Evolutionary conservation across 1,140 invertebrate genomes (phyloP).

Genomic region (Aphidius gifuensis): DNA sequence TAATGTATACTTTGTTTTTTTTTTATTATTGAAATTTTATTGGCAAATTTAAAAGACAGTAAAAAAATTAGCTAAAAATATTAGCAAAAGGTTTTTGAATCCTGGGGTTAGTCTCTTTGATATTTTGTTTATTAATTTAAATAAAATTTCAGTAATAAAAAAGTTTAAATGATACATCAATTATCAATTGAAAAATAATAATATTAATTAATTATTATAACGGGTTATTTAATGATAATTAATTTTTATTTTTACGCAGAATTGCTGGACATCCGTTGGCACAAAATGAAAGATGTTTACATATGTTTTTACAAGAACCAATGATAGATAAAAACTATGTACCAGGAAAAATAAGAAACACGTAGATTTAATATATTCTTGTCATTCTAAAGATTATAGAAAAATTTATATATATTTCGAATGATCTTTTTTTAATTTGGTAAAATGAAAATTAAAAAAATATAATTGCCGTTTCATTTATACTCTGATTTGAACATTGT

Average conservation of each 20-base stretch:
- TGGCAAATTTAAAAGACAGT: no score
- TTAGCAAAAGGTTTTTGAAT: no score
- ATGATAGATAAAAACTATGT: constrained; percentile 99
- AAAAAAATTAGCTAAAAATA: no score
- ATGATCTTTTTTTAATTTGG: no score
- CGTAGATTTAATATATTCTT: constrained; percentile 57
- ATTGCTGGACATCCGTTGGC: constrained; percentile 99
- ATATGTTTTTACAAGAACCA: constrained; percentile 98
- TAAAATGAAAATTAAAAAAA: no score
- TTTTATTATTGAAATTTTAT: neutral
- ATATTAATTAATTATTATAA: no score
- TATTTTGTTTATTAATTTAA: neutral
- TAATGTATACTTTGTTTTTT: neutral
- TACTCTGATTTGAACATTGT: no score
- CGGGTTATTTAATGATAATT: neutral
- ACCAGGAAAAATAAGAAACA: constrained; percentile 98
- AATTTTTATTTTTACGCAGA: constrained; percentile 58
- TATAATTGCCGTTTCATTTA: no score
- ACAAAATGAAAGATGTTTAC: constrained; percentile 98
- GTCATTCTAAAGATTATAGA: no score
- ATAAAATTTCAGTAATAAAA: neutral
- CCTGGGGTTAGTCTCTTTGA: no score
- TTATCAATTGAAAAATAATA: neutral
- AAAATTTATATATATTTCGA: no score
- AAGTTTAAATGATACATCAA: neutral